phyloP scores from a whole-genome alignment of 2,888 invertebrate species.

The Thymelicus acteon region DNA sequence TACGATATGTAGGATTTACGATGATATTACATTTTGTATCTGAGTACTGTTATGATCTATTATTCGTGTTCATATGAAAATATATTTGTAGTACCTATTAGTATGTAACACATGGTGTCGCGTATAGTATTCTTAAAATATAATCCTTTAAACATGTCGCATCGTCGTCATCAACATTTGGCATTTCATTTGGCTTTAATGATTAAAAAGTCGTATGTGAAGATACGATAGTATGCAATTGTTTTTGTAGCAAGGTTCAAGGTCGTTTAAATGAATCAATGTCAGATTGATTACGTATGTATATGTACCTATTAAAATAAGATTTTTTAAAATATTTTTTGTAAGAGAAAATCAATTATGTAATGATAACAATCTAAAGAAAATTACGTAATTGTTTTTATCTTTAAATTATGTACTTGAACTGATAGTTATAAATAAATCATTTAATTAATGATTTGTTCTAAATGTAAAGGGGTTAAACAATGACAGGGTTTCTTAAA shows the following conservation, averaged over 20 bases:
- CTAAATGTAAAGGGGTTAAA: no score
- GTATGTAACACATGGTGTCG: slow-evolving; percentile 31
- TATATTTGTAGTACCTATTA: slow-evolving; percentile 8
- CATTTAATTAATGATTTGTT: no score
- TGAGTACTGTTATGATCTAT: slow-evolving; percentile 20
- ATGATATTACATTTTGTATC: slow-evolving; percentile 35
- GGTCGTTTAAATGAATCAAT: no score
- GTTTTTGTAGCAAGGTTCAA: neutral
- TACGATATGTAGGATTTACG: slow-evolving; percentile 39
- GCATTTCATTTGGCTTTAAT: slow-evolving; percentile 70
- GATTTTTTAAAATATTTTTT: no score
- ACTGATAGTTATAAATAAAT: no score
- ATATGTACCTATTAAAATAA: no score
- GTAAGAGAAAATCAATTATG: no score
- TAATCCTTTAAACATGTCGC: neutral
- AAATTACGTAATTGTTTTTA: no score
- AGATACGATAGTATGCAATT: slow-evolving; percentile 4
- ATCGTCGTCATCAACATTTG: slow-evolving; percentile 54
- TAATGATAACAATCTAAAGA: no score
- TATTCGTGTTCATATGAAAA: slow-evolving; percentile 30
- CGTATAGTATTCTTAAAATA: slow-evolving; percentile 49
- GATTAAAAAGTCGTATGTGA: neutral
- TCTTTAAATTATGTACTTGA: no score
- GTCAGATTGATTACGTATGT: no score
- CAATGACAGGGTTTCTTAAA: neutral